Base-by-base conservation (phyloP, 2,797 vertebrate genomes). In the Falco cherrug region DNA sequence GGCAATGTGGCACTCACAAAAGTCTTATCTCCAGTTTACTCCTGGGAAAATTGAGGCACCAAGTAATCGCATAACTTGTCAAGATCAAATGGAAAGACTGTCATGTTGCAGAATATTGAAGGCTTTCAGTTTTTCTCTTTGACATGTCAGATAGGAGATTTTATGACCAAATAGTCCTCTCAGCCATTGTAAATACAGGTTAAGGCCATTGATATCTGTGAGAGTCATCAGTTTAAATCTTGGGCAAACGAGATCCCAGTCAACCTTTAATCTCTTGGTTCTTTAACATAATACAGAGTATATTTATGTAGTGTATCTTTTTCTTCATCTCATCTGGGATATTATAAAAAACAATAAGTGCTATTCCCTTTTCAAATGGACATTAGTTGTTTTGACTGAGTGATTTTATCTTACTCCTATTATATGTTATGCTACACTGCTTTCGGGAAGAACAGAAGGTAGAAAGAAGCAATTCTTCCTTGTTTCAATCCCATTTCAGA, bases 141-240 rank as follows among this genome's bases (percentile, higher is more conserved):
- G 90, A 37, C 18, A 20, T 26, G 53, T 69, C 65, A 90, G 50
- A 57, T 33, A 65, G 78, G 50, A 74, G n/a, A 56, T 88, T 95
- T 91, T 90, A 84, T 35, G 37, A 48, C 26, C 1, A 0, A 91
- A 85, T 85, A 91, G 68, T 87, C 45, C n/a, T 31, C 59, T 76
- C 65, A 89, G 67, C 25, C 20, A 25, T 4, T 63, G 43, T 73
- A 90, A 95, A 93, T 22, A 31, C 29, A 47, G 19, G 69, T 63
- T 90, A 75, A 92, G 48, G 53, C 37, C 53, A 11, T 50, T 61
- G 69, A n/a, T 78, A 61, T 11, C 79, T 68, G 16, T 10, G 33
- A 89, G 29, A 67, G 29, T 77, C 75, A 78, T 81, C 76, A 76
- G 7, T 93, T 87, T 89, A 85, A 93, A 91, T 90, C 82, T 61